These are phyloP conservation scores for Drosophila takahashii DNA, from an alignment of 1,140 invertebrate genomes.

Conservation along the genomic window DNA sequence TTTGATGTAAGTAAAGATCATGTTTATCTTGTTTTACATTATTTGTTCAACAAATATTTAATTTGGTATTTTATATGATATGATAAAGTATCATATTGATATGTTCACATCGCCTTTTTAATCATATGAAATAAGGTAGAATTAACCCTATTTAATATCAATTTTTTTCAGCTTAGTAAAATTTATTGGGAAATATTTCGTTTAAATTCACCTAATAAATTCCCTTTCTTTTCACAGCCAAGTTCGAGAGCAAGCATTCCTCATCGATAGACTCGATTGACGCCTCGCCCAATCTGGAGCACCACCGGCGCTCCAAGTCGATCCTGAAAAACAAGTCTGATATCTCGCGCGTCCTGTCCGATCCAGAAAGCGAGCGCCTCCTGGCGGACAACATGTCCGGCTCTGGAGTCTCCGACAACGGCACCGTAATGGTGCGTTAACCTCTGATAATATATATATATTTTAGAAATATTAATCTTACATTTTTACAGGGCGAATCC, in stretches of 20 bases:
- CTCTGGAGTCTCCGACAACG: conserved; percentile 85
- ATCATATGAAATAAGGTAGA: too few species aligned
- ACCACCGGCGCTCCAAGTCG: conserved; percentile 89
- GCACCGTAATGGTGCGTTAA: conserved; percentile 77
- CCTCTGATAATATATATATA: neutral
- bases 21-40: too few species aligned
- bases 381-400: conserved; percentile 88
- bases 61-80: too few species aligned
- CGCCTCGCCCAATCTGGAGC: conserved; percentile 87
- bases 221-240: conserved; percentile 42
- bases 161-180: too few species aligned
- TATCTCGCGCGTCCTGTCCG: conserved; percentile 84
- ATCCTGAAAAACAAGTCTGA: conserved; percentile 92
- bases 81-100: too few species aligned
- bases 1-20: too few species aligned
- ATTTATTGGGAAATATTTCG: too few species aligned
- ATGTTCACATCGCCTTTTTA: too few species aligned
- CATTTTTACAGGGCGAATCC: conserved; percentile 75
- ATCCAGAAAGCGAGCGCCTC: conserved; percentile 92
- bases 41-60: too few species aligned
- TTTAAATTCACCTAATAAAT: neutral
- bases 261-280: conserved; percentile 90
- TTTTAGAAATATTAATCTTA: neutral
- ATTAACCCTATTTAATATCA: too few species aligned
- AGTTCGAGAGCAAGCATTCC: conserved; percentile 88